phyloP scores from a whole-genome alignment of 2,797 vertebrate species.

The Cryptoblepharus egeriae region DNA sequence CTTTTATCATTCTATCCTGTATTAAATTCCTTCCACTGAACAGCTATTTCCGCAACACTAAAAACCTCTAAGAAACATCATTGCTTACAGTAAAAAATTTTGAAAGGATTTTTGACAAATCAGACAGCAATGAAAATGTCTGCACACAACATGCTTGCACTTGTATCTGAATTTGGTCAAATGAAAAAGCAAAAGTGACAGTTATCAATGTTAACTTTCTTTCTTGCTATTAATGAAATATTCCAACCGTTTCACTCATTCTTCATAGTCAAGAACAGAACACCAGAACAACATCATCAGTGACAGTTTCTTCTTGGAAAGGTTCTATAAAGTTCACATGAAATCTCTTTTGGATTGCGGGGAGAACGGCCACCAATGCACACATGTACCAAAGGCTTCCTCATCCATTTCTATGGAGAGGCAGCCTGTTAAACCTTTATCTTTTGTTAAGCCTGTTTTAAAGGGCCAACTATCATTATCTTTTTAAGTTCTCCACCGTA shows the following conservation, averaged over 20 bases:
- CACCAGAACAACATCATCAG: neutral
- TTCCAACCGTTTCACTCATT: neutral
- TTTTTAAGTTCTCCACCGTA: neutral
- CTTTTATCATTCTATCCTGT: slow-evolving; percentile 7
- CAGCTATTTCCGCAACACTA: slow-evolving; percentile 7
- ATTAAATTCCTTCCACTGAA: slow-evolving; percentile 31
- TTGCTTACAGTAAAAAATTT: slow-evolving; percentile 10
- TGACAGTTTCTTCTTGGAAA: neutral
- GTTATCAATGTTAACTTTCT: neutral
- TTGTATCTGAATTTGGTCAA: slow-evolving; percentile 10
- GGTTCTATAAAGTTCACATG: neutral
- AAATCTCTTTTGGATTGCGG: no score
- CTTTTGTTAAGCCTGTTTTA: neutral
- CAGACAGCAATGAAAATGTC: neutral
- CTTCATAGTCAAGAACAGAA: neutral
- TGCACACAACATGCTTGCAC: neutral
- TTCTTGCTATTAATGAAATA: slow-evolving; percentile 26
- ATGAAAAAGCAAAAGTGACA: slow-evolving; percentile 4
- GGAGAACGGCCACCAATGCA: no score
- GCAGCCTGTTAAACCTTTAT: neutral
- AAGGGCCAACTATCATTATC: neutral
- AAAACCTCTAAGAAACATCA: slow-evolving; percentile 36
- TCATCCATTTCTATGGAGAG: neutral
- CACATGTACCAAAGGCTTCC: no score
- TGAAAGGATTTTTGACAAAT: slow-evolving; percentile 23